These are phyloP conservation scores for Oryctes rhinoceros DNA, from an alignment of 1,140 invertebrate genomes.

Conservation along the genomic window DNA sequence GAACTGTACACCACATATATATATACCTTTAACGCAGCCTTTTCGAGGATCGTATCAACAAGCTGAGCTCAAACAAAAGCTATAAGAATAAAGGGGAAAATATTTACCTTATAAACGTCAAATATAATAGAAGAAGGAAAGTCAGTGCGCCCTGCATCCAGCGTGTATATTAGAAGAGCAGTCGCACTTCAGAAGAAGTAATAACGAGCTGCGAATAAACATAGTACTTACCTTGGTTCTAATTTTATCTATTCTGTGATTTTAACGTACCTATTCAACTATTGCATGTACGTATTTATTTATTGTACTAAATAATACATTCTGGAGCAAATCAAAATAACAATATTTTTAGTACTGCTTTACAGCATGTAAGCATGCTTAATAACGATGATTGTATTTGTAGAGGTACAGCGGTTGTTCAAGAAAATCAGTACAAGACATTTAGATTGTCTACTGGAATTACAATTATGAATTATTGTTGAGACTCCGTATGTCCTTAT, in stretches of 20 bases:
- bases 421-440: no score
- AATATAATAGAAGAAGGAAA: not conserved
- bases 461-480: no score
- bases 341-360: no score
- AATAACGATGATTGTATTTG: no score
- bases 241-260: constrained; percentile 9
- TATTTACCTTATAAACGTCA: not conserved
- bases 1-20: not conserved
- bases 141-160: not conserved
- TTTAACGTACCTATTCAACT: not conserved
- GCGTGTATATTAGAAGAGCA: not conserved
- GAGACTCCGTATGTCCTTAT: no score
- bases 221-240: constrained; percentile 26
- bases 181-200: constrained; percentile 8
- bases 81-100: not conserved
- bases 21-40: not conserved
- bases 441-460: no score
- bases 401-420: no score
- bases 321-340: no score
- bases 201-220: constrained; percentile 16
- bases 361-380: no score
- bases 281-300: no score
- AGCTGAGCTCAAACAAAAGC: constrained; percentile 3
- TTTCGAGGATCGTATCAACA: not conserved
- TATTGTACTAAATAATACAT: no score